These are phyloP conservation scores for Apaloderma vittatum DNA, from an alignment of 2,113 vertebrate genomes.

Conservation along the genomic window DNA sequence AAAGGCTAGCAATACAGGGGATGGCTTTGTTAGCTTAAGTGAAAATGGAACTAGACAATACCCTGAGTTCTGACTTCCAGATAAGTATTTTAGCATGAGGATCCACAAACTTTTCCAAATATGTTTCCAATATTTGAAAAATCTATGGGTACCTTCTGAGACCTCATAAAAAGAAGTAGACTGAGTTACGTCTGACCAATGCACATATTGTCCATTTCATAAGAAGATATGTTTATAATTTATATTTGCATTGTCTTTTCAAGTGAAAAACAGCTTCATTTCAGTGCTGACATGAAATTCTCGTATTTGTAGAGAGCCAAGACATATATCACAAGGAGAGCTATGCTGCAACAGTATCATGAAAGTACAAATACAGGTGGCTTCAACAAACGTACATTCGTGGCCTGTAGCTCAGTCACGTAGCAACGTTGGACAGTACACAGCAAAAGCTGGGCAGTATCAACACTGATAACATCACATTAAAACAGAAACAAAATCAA, in stretches of 20 bases:
- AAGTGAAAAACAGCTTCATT: background rate
- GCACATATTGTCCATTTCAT: fast-evolving
- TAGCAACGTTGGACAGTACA: too few relatives aligned
- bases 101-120: background rate
- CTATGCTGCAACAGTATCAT: background rate
- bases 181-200: background rate
- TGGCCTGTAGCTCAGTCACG: too few relatives aligned
- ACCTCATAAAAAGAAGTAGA: background rate
- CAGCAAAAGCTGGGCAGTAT: too few relatives aligned
- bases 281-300: background rate
- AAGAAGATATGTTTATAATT: background rate
- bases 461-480: too few relatives aligned
- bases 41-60: background rate
- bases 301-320: background rate
- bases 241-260: background rate
- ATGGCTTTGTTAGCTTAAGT: background rate
- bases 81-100: background rate
- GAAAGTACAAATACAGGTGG: too few relatives aligned
- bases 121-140: background rate
- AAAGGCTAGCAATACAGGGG: background rate
- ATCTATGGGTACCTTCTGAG: background rate
- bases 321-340: background rate
- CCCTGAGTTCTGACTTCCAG: background rate
- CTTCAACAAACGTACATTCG: too few relatives aligned
- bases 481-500: background rate